Percentiles rank a stretch among this genome's conserved stretches.
These are phyloP conservation scores for Ennomos erosarius DNA, from an alignment of 2,888 invertebrate species.

Conservation along the genomic window DNA sequence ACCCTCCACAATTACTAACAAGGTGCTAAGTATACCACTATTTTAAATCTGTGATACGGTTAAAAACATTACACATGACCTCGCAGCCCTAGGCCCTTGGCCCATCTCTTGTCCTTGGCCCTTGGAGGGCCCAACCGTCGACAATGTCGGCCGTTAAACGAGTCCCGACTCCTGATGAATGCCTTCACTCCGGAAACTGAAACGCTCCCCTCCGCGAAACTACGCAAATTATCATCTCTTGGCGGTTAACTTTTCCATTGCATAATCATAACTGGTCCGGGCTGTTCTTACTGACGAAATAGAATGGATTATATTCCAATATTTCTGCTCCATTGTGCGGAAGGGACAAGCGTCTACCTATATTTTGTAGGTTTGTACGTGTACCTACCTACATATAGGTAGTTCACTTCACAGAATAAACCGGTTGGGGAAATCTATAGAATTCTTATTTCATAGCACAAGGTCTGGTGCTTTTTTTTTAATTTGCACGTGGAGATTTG, in stretches of 20 bases:
- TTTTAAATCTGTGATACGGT: not conserved
- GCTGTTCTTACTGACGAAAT: conserved; percentile 3
- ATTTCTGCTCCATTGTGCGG: not conserved
- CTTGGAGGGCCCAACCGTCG: conserved; percentile 39
- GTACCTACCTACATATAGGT: not conserved
- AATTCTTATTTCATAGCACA: conserved; percentile 9
- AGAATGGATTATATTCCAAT: not conserved
- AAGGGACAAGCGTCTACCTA: not conserved
- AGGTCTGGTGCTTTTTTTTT: conserved; percentile 15
- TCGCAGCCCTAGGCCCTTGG: conserved; percentile 34
- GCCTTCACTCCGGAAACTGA: conserved; percentile 26
- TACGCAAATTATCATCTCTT: conserved; percentile 14
- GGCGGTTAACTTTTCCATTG: conserved; percentile 2
- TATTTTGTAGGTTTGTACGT: not conserved
- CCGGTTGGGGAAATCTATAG: conserved; percentile 19
- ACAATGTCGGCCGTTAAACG: conserved; percentile 52
- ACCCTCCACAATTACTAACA: too few species aligned
- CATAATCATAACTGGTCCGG: conserved; percentile 10
- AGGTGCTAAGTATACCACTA: too few species aligned
- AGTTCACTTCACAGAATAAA: conserved; percentile 12
- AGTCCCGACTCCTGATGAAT: conserved; percentile 39
- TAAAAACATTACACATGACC: conserved; percentile 41
- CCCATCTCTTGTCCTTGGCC: conserved; percentile 44
- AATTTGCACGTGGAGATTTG: conserved; percentile 19
- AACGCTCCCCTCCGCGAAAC: conserved; percentile 25